Evolutionary conservation across 2,797 vertebrate species (phyloP), one percentile per base, ranked within the genome.

Genomic region (Epinephelus awoara): DNA sequence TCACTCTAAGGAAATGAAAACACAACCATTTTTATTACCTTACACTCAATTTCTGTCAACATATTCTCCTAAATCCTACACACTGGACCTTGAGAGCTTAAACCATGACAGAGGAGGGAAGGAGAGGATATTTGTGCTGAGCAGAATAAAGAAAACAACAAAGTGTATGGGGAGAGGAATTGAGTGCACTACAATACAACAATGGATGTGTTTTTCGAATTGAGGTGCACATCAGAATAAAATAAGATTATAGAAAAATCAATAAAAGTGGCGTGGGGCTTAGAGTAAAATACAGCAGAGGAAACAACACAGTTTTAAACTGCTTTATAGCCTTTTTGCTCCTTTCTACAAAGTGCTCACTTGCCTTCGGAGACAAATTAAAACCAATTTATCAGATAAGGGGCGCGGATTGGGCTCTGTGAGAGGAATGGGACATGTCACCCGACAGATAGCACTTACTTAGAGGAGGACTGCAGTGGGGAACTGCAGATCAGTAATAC

Each of bases 281-380:
- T 13, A 5, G 18, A 77, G 67, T 34, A 29, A 68, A 76, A 75
- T 44, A 5, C 17, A 67, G 38, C 11, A 23, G 9, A 62, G 56
- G 51, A 57, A 72, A 77, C 71, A 72, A 58, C 55, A 52, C 23
- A 21, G 58, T 2, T 72, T 84, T 83, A 78, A 87, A 75, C 2
- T 12, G 12, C 73, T 87, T 82, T 72, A 52, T 2, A 38, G 19
- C 52, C 58, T 78, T 65, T 72, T 55, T 76, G 29, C 27, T 70
- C 7, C 34, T 27, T 69, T 55, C 51, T 46, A 50, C 70, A 82
- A 73, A 79, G 72, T 52, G 51, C 79, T 75, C 47, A 19, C 75
- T 70, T 29, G 66, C 66, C 63, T 82, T 42, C 25, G 85, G 72
- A 87, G 82, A 82, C 57, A 83, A 88, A 88, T 90, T 80, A 81